Conservation (phyloP, 2,797 vertebrate species). For the Rhabdomys pumilio region DNA sequence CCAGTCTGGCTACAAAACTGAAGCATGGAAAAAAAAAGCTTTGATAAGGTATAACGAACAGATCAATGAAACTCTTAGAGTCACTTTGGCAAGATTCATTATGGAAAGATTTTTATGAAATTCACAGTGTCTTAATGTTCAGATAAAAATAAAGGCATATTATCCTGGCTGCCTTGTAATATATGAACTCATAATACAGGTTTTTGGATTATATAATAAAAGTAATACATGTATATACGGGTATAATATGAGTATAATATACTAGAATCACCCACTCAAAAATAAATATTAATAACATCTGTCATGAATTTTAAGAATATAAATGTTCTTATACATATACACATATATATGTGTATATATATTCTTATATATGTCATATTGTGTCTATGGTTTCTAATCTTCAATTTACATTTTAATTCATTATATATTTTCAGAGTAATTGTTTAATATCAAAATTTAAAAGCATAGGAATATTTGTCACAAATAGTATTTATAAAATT, state of each 20-base stretch:
- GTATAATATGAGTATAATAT: slow-evolving; percentile 5
- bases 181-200: not conserved
- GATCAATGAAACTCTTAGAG: not conserved
- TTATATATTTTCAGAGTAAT: slow-evolving; percentile 12
- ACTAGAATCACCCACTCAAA: not conserved
- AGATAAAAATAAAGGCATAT: not conserved
- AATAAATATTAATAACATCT: not conserved
- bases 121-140: slow-evolving; percentile 5
- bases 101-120: not conserved
- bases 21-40: not conserved
- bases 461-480: not conserved
- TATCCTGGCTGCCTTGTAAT: not conserved
- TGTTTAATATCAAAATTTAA: not conserved
- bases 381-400: not conserved
- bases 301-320: slow-evolving; percentile 1
- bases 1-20: not conserved
- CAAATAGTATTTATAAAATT: slow-evolving; percentile 19
- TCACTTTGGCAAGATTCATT: not conserved
- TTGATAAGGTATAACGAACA: not conserved
- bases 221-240: not conserved
- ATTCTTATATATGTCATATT: not conserved
- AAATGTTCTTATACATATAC: not conserved
- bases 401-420: not conserved
- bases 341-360: not conserved
- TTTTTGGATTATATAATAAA: not conserved